Conservation (phyloP, 1,140 invertebrate genomes). For the Asbolus verrucosus region DNA sequence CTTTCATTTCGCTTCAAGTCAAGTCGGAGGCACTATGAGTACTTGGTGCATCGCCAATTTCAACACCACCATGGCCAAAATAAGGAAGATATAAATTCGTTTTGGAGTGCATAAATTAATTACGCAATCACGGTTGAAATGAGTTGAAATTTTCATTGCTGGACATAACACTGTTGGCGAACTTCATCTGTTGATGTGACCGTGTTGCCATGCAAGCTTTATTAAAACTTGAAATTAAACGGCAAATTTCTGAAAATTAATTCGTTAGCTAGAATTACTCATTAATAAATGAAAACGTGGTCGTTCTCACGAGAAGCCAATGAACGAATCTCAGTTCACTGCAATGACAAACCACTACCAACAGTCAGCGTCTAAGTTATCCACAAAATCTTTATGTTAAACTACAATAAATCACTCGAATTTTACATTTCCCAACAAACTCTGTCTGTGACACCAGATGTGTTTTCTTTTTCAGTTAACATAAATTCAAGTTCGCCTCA, state of each 20-base stretch:
- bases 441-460: slow-evolving; percentile 12
- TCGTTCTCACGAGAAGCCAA: neutral
- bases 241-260: slow-evolving; percentile 35
- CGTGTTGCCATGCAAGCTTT: slow-evolving; percentile 17
- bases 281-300: slow-evolving; percentile 37
- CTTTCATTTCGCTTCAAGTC: no score
- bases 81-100: slow-evolving; percentile 26
- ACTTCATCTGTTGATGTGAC: slow-evolving; percentile 28
- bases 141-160: slow-evolving; percentile 32
- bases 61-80: slow-evolving; percentile 20
- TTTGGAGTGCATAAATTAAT: slow-evolving; percentile 44
- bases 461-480: neutral
- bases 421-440: slow-evolving; percentile 8
- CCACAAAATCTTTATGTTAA: slow-evolving; percentile 1
- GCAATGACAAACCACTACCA: no score
- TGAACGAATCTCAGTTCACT: no score
- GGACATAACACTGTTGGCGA: slow-evolving; percentile 20
- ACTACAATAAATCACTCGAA: slow-evolving; percentile 11
- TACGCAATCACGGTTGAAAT: slow-evolving; percentile 21
- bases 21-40: no score
- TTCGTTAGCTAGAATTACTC: slow-evolving; percentile 28
- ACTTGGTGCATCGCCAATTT: slow-evolving; percentile 7
- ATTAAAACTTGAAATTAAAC: slow-evolving; percentile 43
- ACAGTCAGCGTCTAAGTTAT: neutral
- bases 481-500: slow-evolving; percentile 17